phyloP scores from a whole-genome alignment of 2,888 invertebrate species.

The Tachina lurida region DNA sequence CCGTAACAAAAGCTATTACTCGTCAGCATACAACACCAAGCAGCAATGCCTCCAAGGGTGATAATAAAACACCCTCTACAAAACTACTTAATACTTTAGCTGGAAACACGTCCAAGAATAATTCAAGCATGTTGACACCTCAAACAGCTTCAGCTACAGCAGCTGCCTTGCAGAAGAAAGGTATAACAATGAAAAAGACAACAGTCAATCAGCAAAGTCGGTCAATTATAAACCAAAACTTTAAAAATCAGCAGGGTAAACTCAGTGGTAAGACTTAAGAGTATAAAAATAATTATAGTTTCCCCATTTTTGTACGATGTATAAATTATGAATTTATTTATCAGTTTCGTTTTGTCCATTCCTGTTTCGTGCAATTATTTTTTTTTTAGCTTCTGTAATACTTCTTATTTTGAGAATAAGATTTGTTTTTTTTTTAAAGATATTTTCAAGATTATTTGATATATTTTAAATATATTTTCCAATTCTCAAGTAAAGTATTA shows the following conservation, averaged over 20 bases:
- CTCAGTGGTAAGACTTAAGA: slow-evolving; percentile 35
- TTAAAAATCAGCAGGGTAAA: slow-evolving; percentile 64
- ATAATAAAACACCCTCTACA: slow-evolving; percentile 45
- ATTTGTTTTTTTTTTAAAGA: no score
- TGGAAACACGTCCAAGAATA: slow-evolving; percentile 32
- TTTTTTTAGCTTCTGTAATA: no score
- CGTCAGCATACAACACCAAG: slow-evolving; percentile 36
- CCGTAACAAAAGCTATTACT: slow-evolving; percentile 55
- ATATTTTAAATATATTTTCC: no score
- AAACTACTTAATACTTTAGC: slow-evolving; percentile 65
- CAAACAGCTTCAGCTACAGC: slow-evolving; percentile 73
- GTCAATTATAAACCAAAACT: slow-evolving; percentile 52
- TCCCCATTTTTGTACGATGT: background rate
- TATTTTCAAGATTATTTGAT: no score
- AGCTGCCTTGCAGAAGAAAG: slow-evolving; percentile 79
- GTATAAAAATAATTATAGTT: background rate
- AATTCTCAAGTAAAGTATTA: no score
- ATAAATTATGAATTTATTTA: no score
- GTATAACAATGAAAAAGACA: slow-evolving; percentile 80
- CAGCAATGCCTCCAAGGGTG: slow-evolving; percentile 19
- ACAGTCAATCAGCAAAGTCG: slow-evolving; percentile 49
- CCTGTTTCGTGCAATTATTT: no score
- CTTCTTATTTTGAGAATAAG: no score
- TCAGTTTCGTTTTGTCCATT: no score
- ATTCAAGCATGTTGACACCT: slow-evolving; percentile 18